Base-by-base conservation (phyloP, 2,888 invertebrate genomes). In the Ephialtes manifestator region DNA sequence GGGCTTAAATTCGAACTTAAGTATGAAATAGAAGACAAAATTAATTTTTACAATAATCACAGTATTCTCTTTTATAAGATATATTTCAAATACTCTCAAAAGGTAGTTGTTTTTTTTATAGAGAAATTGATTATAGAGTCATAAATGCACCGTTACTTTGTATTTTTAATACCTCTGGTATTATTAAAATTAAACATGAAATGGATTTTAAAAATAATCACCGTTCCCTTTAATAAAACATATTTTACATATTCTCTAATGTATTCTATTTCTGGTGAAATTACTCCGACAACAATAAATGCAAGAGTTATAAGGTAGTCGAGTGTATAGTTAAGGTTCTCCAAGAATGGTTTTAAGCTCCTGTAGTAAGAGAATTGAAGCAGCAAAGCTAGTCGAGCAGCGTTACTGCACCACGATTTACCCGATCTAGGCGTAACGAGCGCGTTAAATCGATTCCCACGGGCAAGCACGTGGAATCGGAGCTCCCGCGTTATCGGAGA, bases 371-470 rank as follows among this genome's bases (percentile, higher is more conserved):
- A 24, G 58, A 58, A 58, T 58, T 15, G 58, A 1, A 24, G 28
- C 8, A 58, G 13, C 58, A 10, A 28, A 24, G 28, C 24, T 24
- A 58, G 58, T 28, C 4, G 58, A 28, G 58, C 58, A 28, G 28
- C 58, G 58, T 11, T 11, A 13, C 13, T 28, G 28, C 28, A 13
- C 24, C 58, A 28, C 24, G 77, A 83, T 85, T 85, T 87, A 79
- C 76, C 83, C 77, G 85, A 86, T 83, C 80, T 84, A 70, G 78
- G 85, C 80, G 86, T 83, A 85, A 81, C 81, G 85, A 84, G 78
- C 83, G 78, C 81, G 81, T 87, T 83, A 84, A 87, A 87, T 87
- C 84, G 85, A 86, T 87, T 87, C 87, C 87, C 87, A 87, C 87
- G 87, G 80, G 63, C 70, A 71, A 79, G 72, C 76, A 74, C 77